Percentiles rank a stretch among this genome's conserved stretches.
Evolutionary conservation across 2,797 vertebrate species (phyloP).

Genomic region (Pristis pectinata): DNA sequence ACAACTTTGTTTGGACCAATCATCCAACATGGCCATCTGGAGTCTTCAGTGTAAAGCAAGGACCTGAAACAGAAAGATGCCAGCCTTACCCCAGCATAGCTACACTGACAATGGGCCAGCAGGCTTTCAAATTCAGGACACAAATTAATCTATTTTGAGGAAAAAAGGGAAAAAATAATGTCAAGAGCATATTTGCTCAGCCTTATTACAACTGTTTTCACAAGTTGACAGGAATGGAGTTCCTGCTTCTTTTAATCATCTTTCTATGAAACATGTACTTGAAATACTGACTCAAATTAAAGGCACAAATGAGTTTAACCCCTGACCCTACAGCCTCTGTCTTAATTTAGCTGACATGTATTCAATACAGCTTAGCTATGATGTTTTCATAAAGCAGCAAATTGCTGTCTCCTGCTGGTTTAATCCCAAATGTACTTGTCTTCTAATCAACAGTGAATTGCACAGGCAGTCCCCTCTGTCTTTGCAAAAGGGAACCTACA

Average conservation of each 20-base stretch:
- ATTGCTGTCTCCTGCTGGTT: neutral
- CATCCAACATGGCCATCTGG: neutral
- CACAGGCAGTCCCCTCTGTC: rapidly evolving
- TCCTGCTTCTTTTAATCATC: neutral
- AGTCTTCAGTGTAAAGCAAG: neutral
- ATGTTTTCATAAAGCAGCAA: rapidly evolving
- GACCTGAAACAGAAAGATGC: neutral
- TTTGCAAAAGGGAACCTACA: neutral
- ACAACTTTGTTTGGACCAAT: neutral
- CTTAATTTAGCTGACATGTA: conserved; percentile 31
- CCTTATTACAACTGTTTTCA: neutral
- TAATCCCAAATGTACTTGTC: rapidly evolving
- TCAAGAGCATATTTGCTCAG: neutral
- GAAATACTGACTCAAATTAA: neutral
- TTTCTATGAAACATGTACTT: neutral
- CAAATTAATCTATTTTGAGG: neutral
- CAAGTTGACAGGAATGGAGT: neutral
- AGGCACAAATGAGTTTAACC: conserved; percentile 4
- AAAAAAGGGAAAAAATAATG: neutral
- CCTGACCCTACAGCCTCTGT: neutral
- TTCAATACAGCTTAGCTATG: neutral
- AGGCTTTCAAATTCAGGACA: neutral
- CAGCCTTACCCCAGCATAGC: neutral
- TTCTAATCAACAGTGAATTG: neutral
- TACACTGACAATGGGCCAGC: neutral